These are phyloP conservation scores for Crambe crambe DNA, from an alignment of 37 sponge, comb jelly and placozoan genomes.

Conservation along the genomic window DNA sequence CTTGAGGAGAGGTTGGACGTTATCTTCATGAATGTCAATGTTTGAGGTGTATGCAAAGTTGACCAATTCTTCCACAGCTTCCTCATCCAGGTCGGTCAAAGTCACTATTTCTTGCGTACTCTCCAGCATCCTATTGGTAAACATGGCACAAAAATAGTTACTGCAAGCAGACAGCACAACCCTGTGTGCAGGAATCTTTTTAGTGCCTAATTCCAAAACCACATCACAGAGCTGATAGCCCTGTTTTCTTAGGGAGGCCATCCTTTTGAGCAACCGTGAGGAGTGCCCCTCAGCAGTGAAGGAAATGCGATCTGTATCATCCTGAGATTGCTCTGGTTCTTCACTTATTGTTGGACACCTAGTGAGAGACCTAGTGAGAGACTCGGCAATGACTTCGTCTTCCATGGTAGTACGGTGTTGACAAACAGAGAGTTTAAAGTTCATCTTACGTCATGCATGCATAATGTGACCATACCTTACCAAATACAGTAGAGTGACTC, in stretches of 20 bases:
- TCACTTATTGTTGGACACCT: too few species aligned
- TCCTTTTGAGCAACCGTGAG: conserved; percentile 15
- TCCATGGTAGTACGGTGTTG: too few species aligned
- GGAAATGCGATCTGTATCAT: neutral
- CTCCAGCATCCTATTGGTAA: conserved; percentile 63
- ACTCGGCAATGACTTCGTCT: too few species aligned
- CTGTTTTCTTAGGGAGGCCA: conserved; percentile 40
- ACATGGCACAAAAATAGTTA: conserved; percentile 84
- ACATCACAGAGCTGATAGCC: conserved; percentile 69
- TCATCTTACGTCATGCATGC: too few species aligned
- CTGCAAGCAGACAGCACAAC: conserved; percentile 78
- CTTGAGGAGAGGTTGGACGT: conserved; percentile 69
- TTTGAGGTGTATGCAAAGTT: conserved; percentile 68
- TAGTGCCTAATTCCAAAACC: conserved; percentile 28
- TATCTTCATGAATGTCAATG: conserved; percentile 49
- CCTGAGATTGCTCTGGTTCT: neutral
- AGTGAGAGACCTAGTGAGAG: too few species aligned
- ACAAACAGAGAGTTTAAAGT: too few species aligned
- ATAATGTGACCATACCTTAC: too few species aligned
- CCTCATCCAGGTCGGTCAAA: conserved; percentile 60
- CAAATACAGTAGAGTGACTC: too few species aligned
- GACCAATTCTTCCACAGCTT: conserved; percentile 56
- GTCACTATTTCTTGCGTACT: conserved; percentile 36
- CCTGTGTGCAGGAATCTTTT: conserved; percentile 61
- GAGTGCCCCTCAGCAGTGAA: conserved; percentile 36